Base-by-base conservation (phyloP, 2,888 invertebrate genomes). In the Eupithecia centaureata region DNA sequence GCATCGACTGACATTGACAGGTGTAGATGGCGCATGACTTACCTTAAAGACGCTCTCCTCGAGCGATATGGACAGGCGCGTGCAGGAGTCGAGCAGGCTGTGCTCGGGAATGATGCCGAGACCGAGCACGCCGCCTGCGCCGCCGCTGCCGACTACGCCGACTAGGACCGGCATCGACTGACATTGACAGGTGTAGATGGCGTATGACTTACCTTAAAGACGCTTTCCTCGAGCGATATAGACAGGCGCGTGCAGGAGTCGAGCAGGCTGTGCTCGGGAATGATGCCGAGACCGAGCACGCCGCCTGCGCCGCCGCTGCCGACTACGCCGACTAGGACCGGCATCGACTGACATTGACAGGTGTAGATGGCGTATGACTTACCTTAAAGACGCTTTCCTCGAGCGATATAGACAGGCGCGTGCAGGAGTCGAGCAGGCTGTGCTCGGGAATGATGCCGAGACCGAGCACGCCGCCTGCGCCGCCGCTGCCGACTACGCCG, bases 191-290 rank as follows among this genome's bases (percentile, higher is more conserved):
- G 27, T 52, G 5, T 15, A 52, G 27, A 13, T 30, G 30, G 3
- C 30, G 18, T 27, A 2, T 27, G 52, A 12, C 12, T 0, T 76
- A 92, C 93, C 88, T 93, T 94, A 75, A 94, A 94, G 12, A 94
- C 87, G 82, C 94, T 94, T 79, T 93, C 98, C 90, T 98, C 98
- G 67, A 98, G 94, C 71, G 97, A 98, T 77, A 98, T 97, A 52
- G 97, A 97, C 68, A 98, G 95, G 38, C 98, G 94, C 7, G 97
- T 97, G 88, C 97, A 97, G 73, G 97, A 97, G 92, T 97, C 97
- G 42, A 97, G 94, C 74, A 97, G 94, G 71, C 96, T 96, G 86
- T 97, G 97, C 88, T 97, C 97, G 22, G 97, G 97, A 75, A 97
- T 97, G 89, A 97, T 96, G 77, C 97, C 97, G 73, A 97, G 94